phyloP scores from a whole-genome alignment of 2,113 vertebrate genomes.

The Atlantisia rogersi region DNA sequence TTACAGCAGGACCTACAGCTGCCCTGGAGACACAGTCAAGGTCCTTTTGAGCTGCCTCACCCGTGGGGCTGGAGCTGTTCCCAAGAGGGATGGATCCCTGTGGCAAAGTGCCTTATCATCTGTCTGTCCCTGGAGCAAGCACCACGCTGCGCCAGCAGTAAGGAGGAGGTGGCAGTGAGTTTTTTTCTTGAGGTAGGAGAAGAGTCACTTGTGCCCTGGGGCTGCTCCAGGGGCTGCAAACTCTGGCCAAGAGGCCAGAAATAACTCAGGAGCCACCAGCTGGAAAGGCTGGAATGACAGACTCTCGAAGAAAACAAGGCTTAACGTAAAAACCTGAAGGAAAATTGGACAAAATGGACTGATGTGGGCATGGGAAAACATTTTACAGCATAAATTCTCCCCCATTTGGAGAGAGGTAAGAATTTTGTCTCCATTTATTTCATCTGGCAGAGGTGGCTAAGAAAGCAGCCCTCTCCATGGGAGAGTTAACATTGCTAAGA shows the following conservation, averaged over 20 bases:
- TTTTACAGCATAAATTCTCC: background rate
- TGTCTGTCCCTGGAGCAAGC: background rate
- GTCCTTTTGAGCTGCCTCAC: background rate
- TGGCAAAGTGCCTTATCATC: background rate
- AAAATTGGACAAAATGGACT: background rate
- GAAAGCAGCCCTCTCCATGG: background rate
- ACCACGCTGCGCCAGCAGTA: accelerated
- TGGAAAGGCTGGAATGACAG: background rate
- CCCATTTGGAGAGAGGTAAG: background rate
- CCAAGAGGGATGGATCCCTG: background rate
- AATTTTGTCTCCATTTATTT: constrained; percentile 21
- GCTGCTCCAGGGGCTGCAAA: background rate
- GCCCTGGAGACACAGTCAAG: background rate
- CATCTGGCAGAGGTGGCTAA: background rate
- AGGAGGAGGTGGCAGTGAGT: background rate
- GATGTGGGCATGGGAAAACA: background rate
- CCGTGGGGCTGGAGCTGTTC: background rate
- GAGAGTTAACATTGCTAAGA: constrained; percentile 7
- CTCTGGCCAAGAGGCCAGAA: background rate
- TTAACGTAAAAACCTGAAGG: background rate
- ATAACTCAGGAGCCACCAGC: background rate
- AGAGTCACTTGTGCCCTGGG: background rate
- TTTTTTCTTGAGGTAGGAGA: background rate
- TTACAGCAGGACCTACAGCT: background rate
- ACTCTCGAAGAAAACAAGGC: background rate